phyloP scores from a whole-genome alignment of 2,113 vertebrate species.

The Toxostoma redivivum region DNA sequence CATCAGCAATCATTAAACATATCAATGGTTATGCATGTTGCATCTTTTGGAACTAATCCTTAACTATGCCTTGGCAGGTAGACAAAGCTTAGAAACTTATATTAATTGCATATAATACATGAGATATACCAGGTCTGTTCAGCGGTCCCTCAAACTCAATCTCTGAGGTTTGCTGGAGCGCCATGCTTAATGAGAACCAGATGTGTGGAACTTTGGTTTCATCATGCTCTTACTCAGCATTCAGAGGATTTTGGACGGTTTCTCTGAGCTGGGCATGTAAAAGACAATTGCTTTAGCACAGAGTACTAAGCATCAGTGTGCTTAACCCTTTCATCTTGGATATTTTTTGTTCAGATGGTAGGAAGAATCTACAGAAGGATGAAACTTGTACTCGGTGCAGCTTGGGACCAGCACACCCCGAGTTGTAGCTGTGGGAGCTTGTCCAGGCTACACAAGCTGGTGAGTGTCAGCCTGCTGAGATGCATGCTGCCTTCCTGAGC shows the following conservation, averaged over 20 bases:
- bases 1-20: background rate
- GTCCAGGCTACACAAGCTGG: background rate
- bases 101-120: background rate
- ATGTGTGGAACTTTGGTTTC: background rate
- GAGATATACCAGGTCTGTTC: background rate
- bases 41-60: background rate
- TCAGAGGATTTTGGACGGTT: background rate
- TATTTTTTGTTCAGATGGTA: background rate
- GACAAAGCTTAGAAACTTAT: background rate
- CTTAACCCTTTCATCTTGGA: background rate
- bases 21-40: background rate
- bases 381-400: background rate
- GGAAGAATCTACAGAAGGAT: background rate
- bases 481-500: background rate
- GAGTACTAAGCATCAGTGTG: background rate
- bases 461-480: background rate
- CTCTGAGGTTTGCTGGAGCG: background rate
- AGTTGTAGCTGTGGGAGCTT: background rate
- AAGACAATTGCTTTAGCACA: background rate
- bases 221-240: background rate
- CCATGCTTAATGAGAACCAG: background rate
- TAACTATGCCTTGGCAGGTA: background rate
- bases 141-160: background rate
- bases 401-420: background rate
- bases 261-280: background rate